phyloP scores from a whole-genome alignment of 2,797 vertebrate genomes.

The Sebastes iracundus region DNA sequence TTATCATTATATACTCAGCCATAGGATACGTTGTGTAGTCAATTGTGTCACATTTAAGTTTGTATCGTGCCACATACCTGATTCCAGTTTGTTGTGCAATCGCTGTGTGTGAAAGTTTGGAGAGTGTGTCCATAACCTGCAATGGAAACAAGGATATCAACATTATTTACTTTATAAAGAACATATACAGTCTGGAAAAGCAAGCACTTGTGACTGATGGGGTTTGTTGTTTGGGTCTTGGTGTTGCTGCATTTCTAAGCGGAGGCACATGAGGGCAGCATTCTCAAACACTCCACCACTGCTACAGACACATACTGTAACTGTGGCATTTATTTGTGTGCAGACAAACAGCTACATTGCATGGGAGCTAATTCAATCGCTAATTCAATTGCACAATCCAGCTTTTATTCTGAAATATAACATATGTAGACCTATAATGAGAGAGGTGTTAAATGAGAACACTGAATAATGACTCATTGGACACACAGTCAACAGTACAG shows the following conservation, averaged over 20 bases:
- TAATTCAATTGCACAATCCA: background rate
- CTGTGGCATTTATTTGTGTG: background rate
- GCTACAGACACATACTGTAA: background rate
- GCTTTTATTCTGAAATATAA: background rate
- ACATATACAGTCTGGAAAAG: background rate
- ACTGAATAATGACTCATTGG: background rate
- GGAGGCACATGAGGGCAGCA: conserved; percentile 70
- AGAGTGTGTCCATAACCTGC: conserved; percentile 96
- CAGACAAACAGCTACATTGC: background rate
- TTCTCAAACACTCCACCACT: conserved; percentile 23
- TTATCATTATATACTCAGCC: background rate
- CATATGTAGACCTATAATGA: background rate
- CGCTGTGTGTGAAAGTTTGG: conserved; percentile 90
- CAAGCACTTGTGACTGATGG: background rate
- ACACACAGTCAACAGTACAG: background rate
- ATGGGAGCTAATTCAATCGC: background rate
- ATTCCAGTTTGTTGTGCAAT: conserved; percentile 89
- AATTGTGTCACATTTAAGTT: background rate
- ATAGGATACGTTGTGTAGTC: too few relatives aligned
- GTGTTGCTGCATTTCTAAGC: conserved; percentile 20
- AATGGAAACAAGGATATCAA: background rate
- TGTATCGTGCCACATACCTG: conserved; percentile 78
- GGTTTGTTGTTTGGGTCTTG: background rate
- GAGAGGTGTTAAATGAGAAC: background rate
- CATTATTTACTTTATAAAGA: background rate